A percentile compares a stretch with the other conserved stretches of the same genome.
Conservation (phyloP, 2,888 invertebrate species). For the Microdon myrmicae region DNA sequence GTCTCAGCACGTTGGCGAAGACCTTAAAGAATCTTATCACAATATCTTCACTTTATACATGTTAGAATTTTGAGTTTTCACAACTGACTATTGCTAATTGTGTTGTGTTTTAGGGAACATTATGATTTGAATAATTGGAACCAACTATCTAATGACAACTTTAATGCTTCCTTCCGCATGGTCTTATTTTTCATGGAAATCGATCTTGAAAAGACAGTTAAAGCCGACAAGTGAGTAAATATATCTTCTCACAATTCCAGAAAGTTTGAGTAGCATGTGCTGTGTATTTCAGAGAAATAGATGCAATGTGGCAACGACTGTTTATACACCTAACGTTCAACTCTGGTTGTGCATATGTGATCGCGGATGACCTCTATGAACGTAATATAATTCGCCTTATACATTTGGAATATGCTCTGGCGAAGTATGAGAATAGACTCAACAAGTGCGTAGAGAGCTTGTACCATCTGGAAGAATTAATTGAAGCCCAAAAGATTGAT, state of each 20-base stretch:
- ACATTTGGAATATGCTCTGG: slow-evolving; percentile 71
- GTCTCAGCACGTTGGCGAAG: slow-evolving; percentile 54
- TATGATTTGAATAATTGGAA: slow-evolving; percentile 57
- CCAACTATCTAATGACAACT: slow-evolving; percentile 55
- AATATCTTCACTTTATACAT: slow-evolving; percentile 56
- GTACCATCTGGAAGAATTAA: slow-evolving; percentile 51
- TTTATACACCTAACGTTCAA: slow-evolving; percentile 53
- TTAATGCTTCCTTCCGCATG: slow-evolving; percentile 55
- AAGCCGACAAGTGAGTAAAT: slow-evolving; percentile 41
- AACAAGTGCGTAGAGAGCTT: slow-evolving; percentile 68
- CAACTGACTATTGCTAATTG: background rate
- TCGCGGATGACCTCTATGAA: slow-evolving; percentile 66
- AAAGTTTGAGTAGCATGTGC: no score
- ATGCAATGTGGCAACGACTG: slow-evolving; percentile 51
- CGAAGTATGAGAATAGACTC: slow-evolving; percentile 69
- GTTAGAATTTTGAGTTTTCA: slow-evolving; percentile 39
- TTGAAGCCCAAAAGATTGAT: slow-evolving; percentile 56
- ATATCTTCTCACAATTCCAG: background rate
- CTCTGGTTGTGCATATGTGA: slow-evolving; percentile 54
- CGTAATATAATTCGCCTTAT: slow-evolving; percentile 68
- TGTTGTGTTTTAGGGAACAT: slow-evolving; percentile 52
- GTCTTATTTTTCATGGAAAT: slow-evolving; percentile 58
- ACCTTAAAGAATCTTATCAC: slow-evolving; percentile 55
- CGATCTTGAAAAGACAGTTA: slow-evolving; percentile 53
- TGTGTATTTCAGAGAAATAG: slow-evolving; percentile 41